Base-by-base conservation (phyloP, 53 echinoderm and acorn worm genomes). In the Antedon mediterranea region DNA sequence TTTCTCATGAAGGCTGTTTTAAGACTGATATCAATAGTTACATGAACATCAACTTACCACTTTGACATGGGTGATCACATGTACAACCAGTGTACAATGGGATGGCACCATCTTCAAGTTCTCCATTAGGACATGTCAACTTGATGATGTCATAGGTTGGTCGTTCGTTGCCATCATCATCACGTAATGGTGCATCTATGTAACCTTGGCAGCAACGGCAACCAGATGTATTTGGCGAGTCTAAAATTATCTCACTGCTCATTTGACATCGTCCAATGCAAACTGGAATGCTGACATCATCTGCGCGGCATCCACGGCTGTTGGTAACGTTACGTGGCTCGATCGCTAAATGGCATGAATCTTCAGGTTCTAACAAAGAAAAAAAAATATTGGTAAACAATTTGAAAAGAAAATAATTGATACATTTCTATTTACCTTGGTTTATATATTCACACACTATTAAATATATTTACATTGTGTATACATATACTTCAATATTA, bases 191-290 rank as follows among this genome's bases (percentile, higher is more conserved):
- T 18, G 57, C 43, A 75, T 82, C 75, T 30, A 82, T 75, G 76
- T 75, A 43, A 23, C 82, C 82, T 57, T 82, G 82, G 34, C 82
- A 82, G 30, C 82, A 82, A 44, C 75, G 82, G 31, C 82, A 82
- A 31, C 75, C 82, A 27, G 82, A 82, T 71, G 76, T 75, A 43
- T 82, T 76, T 4, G 82, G 82, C 26, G 75, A 57, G 34, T 34
- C 82, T 75, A 44, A 34, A 43, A 34, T 85, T 82, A 41, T 88
- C 73, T 86, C 86, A 28, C 42, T 43, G 26, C 79, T 73, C 20
- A 82, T 77, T 9, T 87, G 71, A 74, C 93, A 93, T 72, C 87
- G 79, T 30, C 93, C 93, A 3, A 85, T 83, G 57, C 93, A 93
- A 32, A 81, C 73, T 18, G 87, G 79, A 0, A 89, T 85, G 32